Percentiles rank a stretch among this genome's conserved stretches.
Evolutionary conservation across 2,797 vertebrate genomes (phyloP).

Genomic region (Hirundo rustica): DNA sequence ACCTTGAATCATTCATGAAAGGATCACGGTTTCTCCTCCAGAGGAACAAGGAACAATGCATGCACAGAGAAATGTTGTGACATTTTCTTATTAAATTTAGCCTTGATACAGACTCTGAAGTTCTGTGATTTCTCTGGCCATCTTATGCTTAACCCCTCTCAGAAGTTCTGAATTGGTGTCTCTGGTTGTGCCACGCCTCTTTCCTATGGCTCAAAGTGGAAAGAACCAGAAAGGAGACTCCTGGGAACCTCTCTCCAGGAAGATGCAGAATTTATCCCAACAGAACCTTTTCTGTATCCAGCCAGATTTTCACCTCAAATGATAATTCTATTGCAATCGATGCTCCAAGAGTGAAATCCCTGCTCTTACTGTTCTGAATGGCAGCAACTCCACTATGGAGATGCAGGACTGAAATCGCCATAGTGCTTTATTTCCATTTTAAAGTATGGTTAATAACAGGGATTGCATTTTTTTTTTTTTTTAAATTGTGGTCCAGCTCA

Average conservation of each 20-base stretch:
- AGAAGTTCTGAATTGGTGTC: neutral
- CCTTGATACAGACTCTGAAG: neutral
- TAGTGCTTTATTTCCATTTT: neutral
- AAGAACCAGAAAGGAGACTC: neutral
- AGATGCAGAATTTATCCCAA: neutral
- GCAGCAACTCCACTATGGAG: neutral
- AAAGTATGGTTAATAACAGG: neutral
- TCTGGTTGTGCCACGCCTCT: neutral
- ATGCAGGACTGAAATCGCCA: neutral
- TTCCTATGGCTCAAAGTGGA: neutral
- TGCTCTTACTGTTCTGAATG: neutral
- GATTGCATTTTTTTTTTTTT: neutral
- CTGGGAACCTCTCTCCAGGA: neutral
- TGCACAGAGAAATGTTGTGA: neutral
- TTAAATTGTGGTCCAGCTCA: neutral
- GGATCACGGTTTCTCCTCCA: neutral
- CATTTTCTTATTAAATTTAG: neutral
- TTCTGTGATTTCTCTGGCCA: neutral
- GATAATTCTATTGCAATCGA: neutral
- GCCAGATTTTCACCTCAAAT: neutral
- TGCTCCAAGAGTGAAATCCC: neutral
- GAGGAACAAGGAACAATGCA: neutral
- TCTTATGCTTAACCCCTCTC: neutral
- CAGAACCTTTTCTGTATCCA: neutral
- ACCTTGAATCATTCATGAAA: constrained; percentile 47